Conservation (phyloP, 92 coral and sea anemone genomes). For the Scolanthus callimorphus region DNA sequence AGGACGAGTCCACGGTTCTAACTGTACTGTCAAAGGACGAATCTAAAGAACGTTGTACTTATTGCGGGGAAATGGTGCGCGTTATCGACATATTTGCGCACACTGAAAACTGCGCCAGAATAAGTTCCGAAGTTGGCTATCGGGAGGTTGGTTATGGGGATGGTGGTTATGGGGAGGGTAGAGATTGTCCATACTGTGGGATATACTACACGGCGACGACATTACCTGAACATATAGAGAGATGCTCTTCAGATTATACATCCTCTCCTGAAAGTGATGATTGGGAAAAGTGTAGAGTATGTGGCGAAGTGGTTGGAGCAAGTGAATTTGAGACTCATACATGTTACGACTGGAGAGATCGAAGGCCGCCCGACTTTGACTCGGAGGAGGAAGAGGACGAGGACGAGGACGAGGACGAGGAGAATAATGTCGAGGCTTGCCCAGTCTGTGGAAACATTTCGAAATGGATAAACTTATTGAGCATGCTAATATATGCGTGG, state of each 20-base stretch:
- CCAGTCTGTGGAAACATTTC: conserved; percentile 28
- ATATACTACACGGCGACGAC: conserved; percentile 15
- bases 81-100: not conserved
- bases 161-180: no score
- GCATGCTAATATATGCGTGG: conserved; percentile 25
- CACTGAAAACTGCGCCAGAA: not conserved
- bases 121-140: not conserved
- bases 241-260: conserved; percentile 9
- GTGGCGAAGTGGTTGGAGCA: not conserved
- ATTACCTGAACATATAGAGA: conserved; percentile 17
- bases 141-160: not conserved
- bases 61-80: conserved; percentile 9
- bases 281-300: not conserved
- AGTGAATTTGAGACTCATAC: not conserved
- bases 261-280: not conserved
- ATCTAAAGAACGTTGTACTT: conserved; percentile 42
- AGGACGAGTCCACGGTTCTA: not conserved
- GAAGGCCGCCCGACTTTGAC: not conserved
- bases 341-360: not conserved
- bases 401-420: no score
- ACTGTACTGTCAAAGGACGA: conserved; percentile 26
- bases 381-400: not conserved
- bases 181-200: not conserved
- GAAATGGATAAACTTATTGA: conserved; percentile 19
- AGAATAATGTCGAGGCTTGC: conserved; percentile 18